Evolutionary conservation across 1,140 invertebrate genomes (phyloP), one percentile per base, ranked within the genome.

Genomic region (Amyelois transitella): DNA sequence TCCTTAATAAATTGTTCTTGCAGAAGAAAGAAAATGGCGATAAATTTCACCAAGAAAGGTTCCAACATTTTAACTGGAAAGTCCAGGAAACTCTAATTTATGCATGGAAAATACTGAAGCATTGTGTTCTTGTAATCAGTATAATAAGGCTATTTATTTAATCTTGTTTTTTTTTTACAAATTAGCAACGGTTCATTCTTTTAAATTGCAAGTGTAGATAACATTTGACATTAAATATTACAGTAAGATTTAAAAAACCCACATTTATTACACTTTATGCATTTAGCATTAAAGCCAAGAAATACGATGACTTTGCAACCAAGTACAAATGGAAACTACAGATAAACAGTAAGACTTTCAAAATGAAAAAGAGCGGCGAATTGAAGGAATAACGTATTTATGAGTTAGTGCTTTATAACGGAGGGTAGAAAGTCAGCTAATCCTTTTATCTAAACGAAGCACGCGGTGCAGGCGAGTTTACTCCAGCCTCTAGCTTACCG

Each of bases 391-490:
- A 62, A 54, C 54, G 53, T 59, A 63, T 59, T 52, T 52, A 22
- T 55, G 32, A 49, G 24, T 51, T 51, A 55, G 59, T 58, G 50
- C 17, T 18, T 48, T 53, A 53, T 57, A 69, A 53, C 63, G 55
- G 66, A 54, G 53, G 58, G 66, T 62, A 73, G 67, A 69, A 71
- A 72, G 72, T 65, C 54, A 69, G 62, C 65, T 77, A 77, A 77
- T 75, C 72, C 72, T 68, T 77, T 73, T 77, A 77, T 77, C 75
- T 73, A 63, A 64, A 63, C 60, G 60, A 61, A 69, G 68, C 75
- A 77, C 69, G 59, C 75, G 66, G 66, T 51, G 53, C 53, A 51
- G 58, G 62, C 58, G 60, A 45, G 22, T 48, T 50, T 58, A 56
- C 60, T 54, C 58, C 58, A 63, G 66, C 51, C 55, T 53, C 50